Evolutionary conservation across 1,140 invertebrate species (phyloP).

Genomic region (Eueides isabella): DNA sequence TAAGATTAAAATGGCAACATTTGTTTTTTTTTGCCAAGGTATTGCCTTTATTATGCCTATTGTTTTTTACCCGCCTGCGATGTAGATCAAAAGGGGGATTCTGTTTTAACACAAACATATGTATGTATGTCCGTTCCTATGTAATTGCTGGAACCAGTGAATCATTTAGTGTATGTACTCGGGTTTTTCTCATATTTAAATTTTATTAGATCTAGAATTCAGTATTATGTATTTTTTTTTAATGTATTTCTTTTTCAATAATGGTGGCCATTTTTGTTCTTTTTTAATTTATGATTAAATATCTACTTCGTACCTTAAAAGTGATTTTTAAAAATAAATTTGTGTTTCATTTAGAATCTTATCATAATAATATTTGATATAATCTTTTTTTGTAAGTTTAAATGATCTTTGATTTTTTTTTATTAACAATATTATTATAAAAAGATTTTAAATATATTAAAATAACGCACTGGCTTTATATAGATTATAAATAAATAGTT

Average conservation of each 20-base stretch:
- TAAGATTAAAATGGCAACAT: neutral
- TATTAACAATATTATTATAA: neutral
- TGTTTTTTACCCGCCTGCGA: too few relatives aligned
- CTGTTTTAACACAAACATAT: too few relatives aligned
- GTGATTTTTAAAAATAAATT: neutral
- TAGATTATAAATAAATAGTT: conserved; percentile 3
- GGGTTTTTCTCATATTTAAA: neutral
- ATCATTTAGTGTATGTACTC: too few relatives aligned
- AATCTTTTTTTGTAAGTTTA: too few relatives aligned
- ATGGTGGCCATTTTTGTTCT: neutral
- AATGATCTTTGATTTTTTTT: too few relatives aligned
- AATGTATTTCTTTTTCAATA: neutral
- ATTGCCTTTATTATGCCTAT: neutral
- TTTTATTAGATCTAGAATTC: neutral
- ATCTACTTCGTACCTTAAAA: conserved; percentile 6
- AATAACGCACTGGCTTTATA: conserved; percentile 1
- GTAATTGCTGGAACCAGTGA: too few relatives aligned
- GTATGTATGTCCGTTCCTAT: too few relatives aligned
- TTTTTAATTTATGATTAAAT: neutral
- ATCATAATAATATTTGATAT: neutral
- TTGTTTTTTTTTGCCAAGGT: neutral
- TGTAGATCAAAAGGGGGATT: too few relatives aligned
- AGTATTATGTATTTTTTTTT: neutral
- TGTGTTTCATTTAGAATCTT: neutral
- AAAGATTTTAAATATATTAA: neutral